These are phyloP conservation scores for Bombus vancouverensis DNA, from an alignment of 1,140 invertebrate species.

Conservation along the genomic window DNA sequence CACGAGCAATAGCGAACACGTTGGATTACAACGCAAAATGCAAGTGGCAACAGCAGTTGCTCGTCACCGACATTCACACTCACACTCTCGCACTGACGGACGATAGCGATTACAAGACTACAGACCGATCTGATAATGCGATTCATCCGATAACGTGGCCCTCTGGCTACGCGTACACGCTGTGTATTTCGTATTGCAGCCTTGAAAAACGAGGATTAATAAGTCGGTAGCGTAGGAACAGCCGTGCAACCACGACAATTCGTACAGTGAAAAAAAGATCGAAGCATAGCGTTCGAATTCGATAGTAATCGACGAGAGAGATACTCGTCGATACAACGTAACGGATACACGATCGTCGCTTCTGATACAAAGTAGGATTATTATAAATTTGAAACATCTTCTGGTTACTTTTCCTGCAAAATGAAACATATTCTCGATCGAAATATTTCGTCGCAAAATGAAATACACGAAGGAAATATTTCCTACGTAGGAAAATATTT, in stretches of 20 bases:
- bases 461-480: no score
- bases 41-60: constrained; percentile 34
- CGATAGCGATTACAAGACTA: constrained; percentile 59
- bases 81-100: constrained; percentile 22
- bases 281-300: no score
- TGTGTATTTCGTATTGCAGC: neutral
- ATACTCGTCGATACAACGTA: neutral
- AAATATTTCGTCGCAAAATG: neutral
- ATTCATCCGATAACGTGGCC: constrained; percentile 1
- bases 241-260: constrained; percentile 1
- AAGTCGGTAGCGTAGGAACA: constrained; percentile 42
- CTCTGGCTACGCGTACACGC: constrained; percentile 24
- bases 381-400: no score
- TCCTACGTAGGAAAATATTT: no score
- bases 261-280: neutral
- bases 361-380: no score
- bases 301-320: neutral
- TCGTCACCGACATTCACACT: constrained; percentile 8
- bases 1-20: neutral
- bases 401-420: neutral
- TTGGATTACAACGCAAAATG: constrained; percentile 1
- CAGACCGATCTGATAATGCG: constrained; percentile 65
- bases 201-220: constrained; percentile 56
- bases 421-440: neutral
- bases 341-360: no score